Evolutionary conservation across 1,140 invertebrate species (phyloP).

Genomic region (Bemisia tabaci): DNA sequence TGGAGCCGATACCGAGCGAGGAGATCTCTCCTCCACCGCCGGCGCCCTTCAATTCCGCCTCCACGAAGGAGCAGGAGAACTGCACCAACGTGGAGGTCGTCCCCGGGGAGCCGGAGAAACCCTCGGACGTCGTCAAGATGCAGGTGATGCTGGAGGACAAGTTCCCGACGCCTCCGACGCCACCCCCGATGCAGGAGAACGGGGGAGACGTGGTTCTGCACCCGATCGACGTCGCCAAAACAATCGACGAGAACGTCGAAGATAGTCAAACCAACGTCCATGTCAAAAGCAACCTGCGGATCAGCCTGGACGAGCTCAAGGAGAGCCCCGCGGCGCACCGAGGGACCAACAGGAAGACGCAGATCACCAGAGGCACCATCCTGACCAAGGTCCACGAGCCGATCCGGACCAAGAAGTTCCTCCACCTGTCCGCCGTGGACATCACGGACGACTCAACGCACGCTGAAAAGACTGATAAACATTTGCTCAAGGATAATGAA

Average conservation of each 20-base stretch:
- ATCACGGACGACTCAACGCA: not conserved
- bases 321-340: slow-evolving; percentile 3
- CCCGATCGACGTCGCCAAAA: slow-evolving; percentile 6
- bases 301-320: not conserved
- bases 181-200: not conserved
- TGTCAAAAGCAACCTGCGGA: slow-evolving; percentile 8
- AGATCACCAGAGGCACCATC: slow-evolving; percentile 25
- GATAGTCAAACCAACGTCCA: slow-evolving; percentile 7
- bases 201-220: slow-evolving; percentile 1
- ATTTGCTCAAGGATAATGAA: not conserved
- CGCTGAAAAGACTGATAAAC: not conserved
- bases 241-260: not conserved
- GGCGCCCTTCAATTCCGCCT: not conserved
- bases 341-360: slow-evolving; percentile 23
- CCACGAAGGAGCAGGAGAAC: not conserved
- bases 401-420: slow-evolving; percentile 26
- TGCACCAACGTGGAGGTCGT: not conserved
- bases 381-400: slow-evolving; percentile 29
- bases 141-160: not conserved
- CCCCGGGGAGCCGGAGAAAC: not conserved
- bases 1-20: not conserved
- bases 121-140: not conserved
- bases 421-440: not conserved
- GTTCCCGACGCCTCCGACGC: not conserved
- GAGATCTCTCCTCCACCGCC: not conserved